phyloP scores from a whole-genome alignment of 2,888 invertebrate species.

The Diarsia mendica region DNA sequence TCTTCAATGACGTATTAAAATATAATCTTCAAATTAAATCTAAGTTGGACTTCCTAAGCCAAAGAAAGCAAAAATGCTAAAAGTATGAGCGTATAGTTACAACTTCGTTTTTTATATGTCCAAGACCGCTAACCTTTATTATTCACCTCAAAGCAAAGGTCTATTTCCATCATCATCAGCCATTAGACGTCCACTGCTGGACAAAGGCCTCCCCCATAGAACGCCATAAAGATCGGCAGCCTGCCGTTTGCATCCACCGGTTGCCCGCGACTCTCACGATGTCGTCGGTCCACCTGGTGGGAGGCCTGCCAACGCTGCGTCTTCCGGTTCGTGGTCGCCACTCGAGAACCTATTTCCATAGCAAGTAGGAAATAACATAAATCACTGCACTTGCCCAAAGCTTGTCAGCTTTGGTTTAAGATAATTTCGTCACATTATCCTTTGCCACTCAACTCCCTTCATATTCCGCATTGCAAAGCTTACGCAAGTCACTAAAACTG shows the following conservation, averaged over 20 bases:
- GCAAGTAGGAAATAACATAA: neutral
- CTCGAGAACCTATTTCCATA: no score
- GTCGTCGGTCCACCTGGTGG: no score
- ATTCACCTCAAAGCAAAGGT: neutral
- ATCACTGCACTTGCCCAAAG: neutral
- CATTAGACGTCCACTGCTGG: no score
- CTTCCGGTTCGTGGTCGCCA: no score
- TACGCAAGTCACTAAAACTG: slow-evolving; percentile 36
- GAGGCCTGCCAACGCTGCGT: no score
- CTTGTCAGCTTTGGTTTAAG: neutral
- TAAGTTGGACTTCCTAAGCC: neutral
- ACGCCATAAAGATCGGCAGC: no score
- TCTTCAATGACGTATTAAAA: neutral
- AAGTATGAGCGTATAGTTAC: neutral
- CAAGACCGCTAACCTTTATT: neutral
- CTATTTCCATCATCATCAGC: no score
- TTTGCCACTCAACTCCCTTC: slow-evolving; percentile 10
- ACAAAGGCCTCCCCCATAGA: no score
- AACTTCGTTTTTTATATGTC: neutral
- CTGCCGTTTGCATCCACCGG: no score
- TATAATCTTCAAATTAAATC: neutral
- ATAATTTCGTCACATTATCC: slow-evolving; percentile 20
- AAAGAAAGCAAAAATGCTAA: neutral
- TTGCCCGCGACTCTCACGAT: no score
- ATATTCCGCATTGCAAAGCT: slow-evolving; percentile 29